Base-by-base conservation (phyloP, 2,888 invertebrate species). In the Tyria jacobaeae region DNA sequence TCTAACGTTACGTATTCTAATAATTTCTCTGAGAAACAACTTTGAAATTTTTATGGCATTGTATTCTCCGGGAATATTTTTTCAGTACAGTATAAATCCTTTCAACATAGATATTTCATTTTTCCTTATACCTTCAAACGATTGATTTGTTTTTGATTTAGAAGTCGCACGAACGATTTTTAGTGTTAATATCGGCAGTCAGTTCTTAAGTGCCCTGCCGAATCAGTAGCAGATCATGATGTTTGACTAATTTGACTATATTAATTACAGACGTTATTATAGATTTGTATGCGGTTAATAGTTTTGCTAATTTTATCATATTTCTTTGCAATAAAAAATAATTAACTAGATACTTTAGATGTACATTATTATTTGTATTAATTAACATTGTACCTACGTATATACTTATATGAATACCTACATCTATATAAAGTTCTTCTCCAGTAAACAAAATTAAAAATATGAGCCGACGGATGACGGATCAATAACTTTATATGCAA, bases 31-130 rank as follows among this genome's bases (percentile, higher is more conserved):
- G 9, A n/a, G 17, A 1, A 21, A 27, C 3, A 5, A 44, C 12
- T 67, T 71, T 71, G 67, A 70, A 70, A 75, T 65, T 67, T 62
- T 64, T 70, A 72, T 71, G 75, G 44, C 21, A 44, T 44, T 41
- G 41, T 41, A 17, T 41, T 31, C 27, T 31, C 3, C 21, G 21
- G 17, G 10, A 1, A 10, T 39, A 15, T 15, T n/a, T 3, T 10
- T 41, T 12, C 10, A 10, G 17, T 17, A 17, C 10, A 31, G 27
- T 12, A 21, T 17, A 6, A 39, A 44, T 7, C 27, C 7, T 6
- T 44, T 9, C 21, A 21, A 3, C 10, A 12, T 17, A 10, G 21
- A 21, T 21, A 37, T 31, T 31, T 31, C 9, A 44, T 3, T 44
- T 9, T 1, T 2, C 0, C 10, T 44, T 21, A 10, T n/a, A 14